These are phyloP conservation scores for Vesta saturnalis DNA, from an alignment of 2,888 invertebrate genomes.

Conservation along the genomic window DNA sequence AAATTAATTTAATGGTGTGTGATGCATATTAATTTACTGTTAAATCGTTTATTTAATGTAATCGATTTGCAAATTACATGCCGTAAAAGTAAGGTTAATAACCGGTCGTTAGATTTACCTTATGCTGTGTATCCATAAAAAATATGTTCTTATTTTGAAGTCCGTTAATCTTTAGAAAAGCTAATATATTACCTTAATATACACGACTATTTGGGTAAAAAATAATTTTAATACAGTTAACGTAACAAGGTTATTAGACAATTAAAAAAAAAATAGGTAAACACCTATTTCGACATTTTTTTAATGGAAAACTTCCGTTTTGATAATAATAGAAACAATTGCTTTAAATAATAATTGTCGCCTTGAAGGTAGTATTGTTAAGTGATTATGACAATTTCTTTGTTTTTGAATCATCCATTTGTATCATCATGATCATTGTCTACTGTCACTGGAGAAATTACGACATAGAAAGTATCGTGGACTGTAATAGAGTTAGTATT, in stretches of 20 bases:
- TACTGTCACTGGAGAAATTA: constrained; percentile 41
- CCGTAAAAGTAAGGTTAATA: constrained; percentile 20
- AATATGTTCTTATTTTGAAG: not conserved
- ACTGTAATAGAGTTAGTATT: constrained; percentile 18
- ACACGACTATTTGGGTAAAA: no score
- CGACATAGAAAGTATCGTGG: constrained; percentile 42
- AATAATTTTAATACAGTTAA: not conserved
- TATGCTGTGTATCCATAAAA: constrained; percentile 5
- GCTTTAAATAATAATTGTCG: constrained; percentile 18
- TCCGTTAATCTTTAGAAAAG: not conserved
- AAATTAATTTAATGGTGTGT: no score
- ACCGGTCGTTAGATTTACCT: constrained; percentile 23
- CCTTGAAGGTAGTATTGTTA: constrained; percentile 6
- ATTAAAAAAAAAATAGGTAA: not conserved
- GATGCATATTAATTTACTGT: no score
- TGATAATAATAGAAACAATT: constrained; percentile 7
- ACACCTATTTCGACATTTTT: no score
- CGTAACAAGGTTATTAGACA: not conserved
- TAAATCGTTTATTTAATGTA: not conserved
- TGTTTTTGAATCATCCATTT: constrained; percentile 34
- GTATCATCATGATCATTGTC: constrained; percentile 20
- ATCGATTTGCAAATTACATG: not conserved
- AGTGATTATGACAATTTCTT: constrained; percentile 24
- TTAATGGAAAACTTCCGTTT: constrained; percentile 5
- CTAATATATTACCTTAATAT: no score